These are phyloP conservation scores for Lycorma delicatula DNA, from an alignment of 1,140 invertebrate species.

Conservation along the genomic window DNA sequence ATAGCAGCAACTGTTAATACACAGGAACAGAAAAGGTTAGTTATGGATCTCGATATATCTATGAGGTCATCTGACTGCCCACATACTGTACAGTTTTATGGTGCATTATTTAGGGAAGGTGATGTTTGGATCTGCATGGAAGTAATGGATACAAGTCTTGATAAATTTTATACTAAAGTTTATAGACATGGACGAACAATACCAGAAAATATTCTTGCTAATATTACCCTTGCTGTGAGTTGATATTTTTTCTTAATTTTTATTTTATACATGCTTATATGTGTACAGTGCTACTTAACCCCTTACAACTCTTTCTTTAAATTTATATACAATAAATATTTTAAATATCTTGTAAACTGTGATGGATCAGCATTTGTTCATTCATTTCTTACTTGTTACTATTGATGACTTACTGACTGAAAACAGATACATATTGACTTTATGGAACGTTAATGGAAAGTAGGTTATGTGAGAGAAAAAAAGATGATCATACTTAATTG, in stretches of 20 bases:
- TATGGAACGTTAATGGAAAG: no score
- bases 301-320: no score
- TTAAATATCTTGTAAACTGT: no score
- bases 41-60: constrained; percentile 94
- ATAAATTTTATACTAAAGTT: constrained; percentile 88
- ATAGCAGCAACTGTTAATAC: constrained; percentile 88
- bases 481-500: no score
- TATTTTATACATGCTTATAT: no score
- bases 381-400: no score
- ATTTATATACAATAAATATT: no score
- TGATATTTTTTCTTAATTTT: constrained; percentile 19
- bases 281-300: no score
- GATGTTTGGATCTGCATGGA: constrained; percentile 99
- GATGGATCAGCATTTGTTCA: no score
- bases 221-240: constrained; percentile 85
- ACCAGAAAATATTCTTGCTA: constrained; percentile 90
- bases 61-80: constrained; percentile 92
- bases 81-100: constrained; percentile 96
- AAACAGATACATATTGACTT: no score
- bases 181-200: constrained; percentile 69
- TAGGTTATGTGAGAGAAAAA: no score
- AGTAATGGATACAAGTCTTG: constrained; percentile 95
- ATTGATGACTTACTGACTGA: no score
- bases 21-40: constrained; percentile 85
- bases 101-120: constrained; percentile 89